phyloP scores from a whole-genome alignment of 92 coral and sea anemone genomes.

The Zoanthus sociatus region DNA sequence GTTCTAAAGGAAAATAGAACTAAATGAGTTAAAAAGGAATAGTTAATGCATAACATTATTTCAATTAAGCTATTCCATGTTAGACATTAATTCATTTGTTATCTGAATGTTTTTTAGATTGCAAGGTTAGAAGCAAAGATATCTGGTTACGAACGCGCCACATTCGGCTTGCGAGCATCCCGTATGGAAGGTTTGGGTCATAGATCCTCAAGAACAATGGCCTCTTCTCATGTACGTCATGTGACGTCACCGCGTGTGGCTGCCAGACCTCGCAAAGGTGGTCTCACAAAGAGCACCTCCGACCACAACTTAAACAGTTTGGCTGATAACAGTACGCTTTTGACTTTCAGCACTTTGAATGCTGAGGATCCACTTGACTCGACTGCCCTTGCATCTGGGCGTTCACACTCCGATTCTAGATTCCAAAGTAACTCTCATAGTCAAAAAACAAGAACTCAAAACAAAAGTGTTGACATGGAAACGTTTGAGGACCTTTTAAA shows the following conservation, averaged over 20 bases:
- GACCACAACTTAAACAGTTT: conserved; percentile 86
- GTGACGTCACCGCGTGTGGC: conserved; percentile 85
- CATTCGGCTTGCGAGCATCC: conserved; percentile 78
- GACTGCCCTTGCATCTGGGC: conserved; percentile 46
- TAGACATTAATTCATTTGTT: not conserved
- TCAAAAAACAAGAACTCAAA: conserved; percentile 28
- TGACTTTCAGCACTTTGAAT: conserved; percentile 59
- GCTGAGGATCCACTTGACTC: conserved; percentile 64
- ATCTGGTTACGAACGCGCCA: conserved; percentile 98
- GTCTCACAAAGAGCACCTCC: conserved; percentile 86
- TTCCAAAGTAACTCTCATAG: conserved; percentile 11
- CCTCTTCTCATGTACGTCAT: conserved; percentile 77
- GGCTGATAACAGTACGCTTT: conserved; percentile 60
- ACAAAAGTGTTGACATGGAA: conserved; percentile 61
- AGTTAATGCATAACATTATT: no score
- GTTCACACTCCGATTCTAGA: conserved; percentile 34
- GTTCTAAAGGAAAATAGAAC: no score
- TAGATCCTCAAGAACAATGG: conserved; percentile 11
- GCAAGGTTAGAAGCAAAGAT: conserved; percentile 95
- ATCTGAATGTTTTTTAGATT: conserved; percentile 55
- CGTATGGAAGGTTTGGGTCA: conserved; percentile 65
- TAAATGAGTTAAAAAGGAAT: no score
- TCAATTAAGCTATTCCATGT: not conserved
- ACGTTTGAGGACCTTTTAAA: conserved; percentile 69
- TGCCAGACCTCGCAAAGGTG: conserved; percentile 52